Conservation (phyloP, 2,888 invertebrate species). For the Malthinus seriepunctatus region DNA sequence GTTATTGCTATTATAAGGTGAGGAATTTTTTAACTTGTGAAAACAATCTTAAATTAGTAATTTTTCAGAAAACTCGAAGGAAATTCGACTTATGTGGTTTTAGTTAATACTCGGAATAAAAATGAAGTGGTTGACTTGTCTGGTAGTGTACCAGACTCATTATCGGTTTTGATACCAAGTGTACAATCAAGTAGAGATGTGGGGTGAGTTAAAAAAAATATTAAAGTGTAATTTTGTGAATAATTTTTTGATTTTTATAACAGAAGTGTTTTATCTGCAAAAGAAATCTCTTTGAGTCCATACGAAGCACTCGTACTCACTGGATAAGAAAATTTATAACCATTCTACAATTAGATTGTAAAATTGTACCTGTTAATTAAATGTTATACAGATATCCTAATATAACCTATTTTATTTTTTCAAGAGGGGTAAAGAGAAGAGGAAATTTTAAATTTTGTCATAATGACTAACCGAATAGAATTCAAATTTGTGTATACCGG, state of each 20-base stretch:
- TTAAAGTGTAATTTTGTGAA: background rate
- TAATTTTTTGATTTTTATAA: background rate
- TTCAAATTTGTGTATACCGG: no score
- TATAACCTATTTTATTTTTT: no score
- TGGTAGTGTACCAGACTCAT: background rate
- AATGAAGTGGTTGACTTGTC: constrained; percentile 6
- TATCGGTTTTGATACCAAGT: constrained; percentile 18
- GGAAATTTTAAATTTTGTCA: no score
- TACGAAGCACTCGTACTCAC: constrained; percentile 15
- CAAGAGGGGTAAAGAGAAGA: no score
- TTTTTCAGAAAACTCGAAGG: constrained; percentile 6
- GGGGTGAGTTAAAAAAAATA: constrained; percentile 5
- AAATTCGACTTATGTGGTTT: constrained; percentile 10
- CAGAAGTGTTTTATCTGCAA: background rate
- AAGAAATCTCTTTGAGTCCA: background rate
- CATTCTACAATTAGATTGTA: no score
- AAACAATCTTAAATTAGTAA: background rate
- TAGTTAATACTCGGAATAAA: constrained; percentile 10
- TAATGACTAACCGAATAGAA: no score
- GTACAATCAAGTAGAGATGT: constrained; percentile 3
- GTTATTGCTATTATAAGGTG: constrained; percentile 19
- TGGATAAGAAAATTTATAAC: no score
- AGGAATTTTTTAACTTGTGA: background rate
- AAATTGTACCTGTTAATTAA: no score
- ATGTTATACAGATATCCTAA: no score